Evolutionary conservation across 2,888 invertebrate species (phyloP), one percentile per base, ranked within the genome.

Genomic region (Margaritifera margaritifera): DNA sequence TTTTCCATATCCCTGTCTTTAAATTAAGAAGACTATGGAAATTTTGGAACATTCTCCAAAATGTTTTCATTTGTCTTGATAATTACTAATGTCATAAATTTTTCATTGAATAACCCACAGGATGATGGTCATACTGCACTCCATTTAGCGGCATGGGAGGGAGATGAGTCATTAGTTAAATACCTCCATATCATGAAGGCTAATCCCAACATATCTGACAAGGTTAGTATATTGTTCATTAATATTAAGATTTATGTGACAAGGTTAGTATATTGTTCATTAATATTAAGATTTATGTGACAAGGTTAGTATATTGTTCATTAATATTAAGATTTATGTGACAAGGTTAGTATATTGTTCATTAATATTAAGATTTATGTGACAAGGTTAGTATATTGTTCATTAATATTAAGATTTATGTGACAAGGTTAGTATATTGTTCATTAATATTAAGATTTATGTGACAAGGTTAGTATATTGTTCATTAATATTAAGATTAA

Each of bases 111-210:
- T 42, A 2, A 11, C 42, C 42, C 78, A 2, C 80, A 91, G 91
- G 95, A 95, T 5, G 95, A 97, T 71, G 99, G 99, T 0, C 96
- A 97, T 90, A 97, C 99, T 0, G 93, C 98, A 0, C 91, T 99
- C 62, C 99, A 99, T 89, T 95, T 99, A 80, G 96, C 98, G 0
- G 96, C 98, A 5, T 95, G 96, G 53, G 96, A 96, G 88, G 99
- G 99, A 0, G 98, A 99, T 87, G 98, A 99, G 87, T 93, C 94
- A 0, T 91, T 98, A 75, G 94, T 99, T 59, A 98, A 98, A 90
- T 97, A 97, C 90, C 96, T 99, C 89, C 97, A 97, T 89, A 95
- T 96, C 62, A 95, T 96, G 67, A 93, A 97, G 82, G 99, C 98
- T 20, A 96, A 97, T 80, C 97, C 99, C 6, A 95, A 96, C 81